Conservation (phyloP, 2,113 vertebrate genomes). For the Solea solea region DNA sequence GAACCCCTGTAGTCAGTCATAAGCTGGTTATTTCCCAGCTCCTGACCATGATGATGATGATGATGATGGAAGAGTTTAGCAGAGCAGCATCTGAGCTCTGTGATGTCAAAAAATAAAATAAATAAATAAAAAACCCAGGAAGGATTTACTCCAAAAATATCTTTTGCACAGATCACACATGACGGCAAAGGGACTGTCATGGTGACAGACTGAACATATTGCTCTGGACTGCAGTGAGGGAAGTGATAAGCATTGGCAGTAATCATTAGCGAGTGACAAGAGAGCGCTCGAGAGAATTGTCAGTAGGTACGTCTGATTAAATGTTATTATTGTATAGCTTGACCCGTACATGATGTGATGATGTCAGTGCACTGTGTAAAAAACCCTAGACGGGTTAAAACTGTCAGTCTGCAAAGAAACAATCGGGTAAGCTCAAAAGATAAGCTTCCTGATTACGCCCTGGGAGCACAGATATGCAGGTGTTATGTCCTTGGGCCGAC, state of each 20-base stretch:
- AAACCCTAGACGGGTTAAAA: neutral
- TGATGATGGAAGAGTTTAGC: too few relatives aligned
- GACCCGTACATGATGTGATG: neutral
- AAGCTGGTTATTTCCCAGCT: too few relatives aligned
- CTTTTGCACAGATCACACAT: too few relatives aligned
- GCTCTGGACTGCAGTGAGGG: neutral
- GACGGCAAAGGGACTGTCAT: too few relatives aligned
- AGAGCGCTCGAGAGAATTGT: neutral
- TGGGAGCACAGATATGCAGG: neutral
- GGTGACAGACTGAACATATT: neutral
- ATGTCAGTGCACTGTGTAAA: neutral
- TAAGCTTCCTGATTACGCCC: neutral
- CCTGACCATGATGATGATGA: too few relatives aligned
- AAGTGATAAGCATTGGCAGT: neutral
- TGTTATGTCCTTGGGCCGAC: neutral
- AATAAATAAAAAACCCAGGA: too few relatives aligned
- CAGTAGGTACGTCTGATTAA: neutral
- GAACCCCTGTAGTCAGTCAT: too few relatives aligned
- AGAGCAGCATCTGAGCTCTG: too few relatives aligned
- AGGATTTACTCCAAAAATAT: too few relatives aligned
- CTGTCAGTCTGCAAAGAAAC: neutral
- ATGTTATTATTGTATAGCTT: neutral
- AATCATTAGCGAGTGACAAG: neutral
- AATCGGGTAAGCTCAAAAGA: neutral
- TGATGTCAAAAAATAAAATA: too few relatives aligned